These are phyloP conservation scores for Glaucomys volans DNA, from an alignment of 2,113 vertebrate species.

Conservation along the genomic window DNA sequence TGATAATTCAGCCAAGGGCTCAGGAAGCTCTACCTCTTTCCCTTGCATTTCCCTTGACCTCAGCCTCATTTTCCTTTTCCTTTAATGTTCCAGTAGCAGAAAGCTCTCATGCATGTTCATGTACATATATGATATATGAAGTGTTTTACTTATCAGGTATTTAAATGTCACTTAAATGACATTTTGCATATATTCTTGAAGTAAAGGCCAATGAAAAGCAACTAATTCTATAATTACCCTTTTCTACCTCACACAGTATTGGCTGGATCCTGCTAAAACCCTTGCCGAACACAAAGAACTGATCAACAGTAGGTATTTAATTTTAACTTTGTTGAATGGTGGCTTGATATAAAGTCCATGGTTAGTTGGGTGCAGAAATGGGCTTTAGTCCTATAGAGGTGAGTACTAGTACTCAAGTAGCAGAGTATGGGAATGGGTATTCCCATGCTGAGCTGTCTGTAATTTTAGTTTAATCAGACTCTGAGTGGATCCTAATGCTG, in stretches of 20 bases:
- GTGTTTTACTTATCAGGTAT: background rate
- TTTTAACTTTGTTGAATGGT: background rate
- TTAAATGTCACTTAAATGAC: conserved; percentile 42
- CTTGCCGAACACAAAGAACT: conserved; percentile 94
- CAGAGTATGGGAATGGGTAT: background rate
- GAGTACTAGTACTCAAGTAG: background rate
- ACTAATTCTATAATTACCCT: conserved; percentile 70
- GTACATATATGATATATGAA: background rate
- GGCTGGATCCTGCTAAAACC: conserved; percentile 94
- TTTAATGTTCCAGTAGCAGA: background rate
- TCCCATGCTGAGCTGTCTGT: background rate
- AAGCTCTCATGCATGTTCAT: background rate
- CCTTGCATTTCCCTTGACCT: background rate
- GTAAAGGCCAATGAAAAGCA: background rate
- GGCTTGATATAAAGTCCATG: background rate
- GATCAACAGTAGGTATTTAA: conserved; percentile 92
- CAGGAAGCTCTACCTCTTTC: background rate
- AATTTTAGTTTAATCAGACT: background rate
- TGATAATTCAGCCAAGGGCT: background rate
- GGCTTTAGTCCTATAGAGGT: background rate
- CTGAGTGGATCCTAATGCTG: background rate
- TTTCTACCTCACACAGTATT: conserved; percentile 88
- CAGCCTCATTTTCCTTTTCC: background rate
- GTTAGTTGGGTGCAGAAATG: background rate
- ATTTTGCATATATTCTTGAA: conserved; percentile 33